Percentiles rank a stretch among this genome's conserved stretches.
Conservation (phyloP, 2,888 invertebrate genomes). For the Antheraea assamensis region DNA sequence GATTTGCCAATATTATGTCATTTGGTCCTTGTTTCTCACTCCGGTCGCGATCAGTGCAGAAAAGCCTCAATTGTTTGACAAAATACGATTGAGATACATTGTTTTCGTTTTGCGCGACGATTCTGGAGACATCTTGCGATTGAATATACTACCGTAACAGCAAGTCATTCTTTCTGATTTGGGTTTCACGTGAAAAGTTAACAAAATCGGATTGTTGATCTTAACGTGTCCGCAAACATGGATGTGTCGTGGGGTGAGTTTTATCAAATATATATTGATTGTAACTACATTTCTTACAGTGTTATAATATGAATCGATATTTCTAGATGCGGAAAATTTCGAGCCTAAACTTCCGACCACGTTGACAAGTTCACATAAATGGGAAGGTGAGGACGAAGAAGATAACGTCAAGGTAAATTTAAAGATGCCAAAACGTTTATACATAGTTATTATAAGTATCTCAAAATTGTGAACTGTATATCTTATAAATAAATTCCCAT, state of each 20-base stretch:
- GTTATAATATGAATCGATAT: constrained; percentile 40
- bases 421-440: constrained; percentile 59
- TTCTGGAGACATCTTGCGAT: constrained; percentile 82
- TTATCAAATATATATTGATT: constrained; percentile 27
- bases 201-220: constrained; percentile 73
- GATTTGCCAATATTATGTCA: constrained; percentile 80
- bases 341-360: constrained; percentile 85
- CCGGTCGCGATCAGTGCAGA: constrained; percentile 73
- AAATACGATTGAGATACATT: constrained; percentile 71
- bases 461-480: constrained; percentile 26
- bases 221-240: constrained; percentile 76
- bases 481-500: constrained; percentile 44
- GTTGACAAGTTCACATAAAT: constrained; percentile 85
- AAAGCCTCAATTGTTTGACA: constrained; percentile 78
- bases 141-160: constrained; percentile 67
- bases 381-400: constrained; percentile 95
- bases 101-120: constrained; percentile 70
- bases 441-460: constrained; percentile 28
- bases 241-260: constrained; percentile 88
- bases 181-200: constrained; percentile 73
- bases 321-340: constrained; percentile 88
- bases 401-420: constrained; percentile 89
- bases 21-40: constrained; percentile 73
- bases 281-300: neutral
- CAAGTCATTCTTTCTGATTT: constrained; percentile 67